These are phyloP conservation scores for Bostrychus sinensis DNA, from an alignment of 2,113 vertebrate species.

Conservation along the genomic window DNA sequence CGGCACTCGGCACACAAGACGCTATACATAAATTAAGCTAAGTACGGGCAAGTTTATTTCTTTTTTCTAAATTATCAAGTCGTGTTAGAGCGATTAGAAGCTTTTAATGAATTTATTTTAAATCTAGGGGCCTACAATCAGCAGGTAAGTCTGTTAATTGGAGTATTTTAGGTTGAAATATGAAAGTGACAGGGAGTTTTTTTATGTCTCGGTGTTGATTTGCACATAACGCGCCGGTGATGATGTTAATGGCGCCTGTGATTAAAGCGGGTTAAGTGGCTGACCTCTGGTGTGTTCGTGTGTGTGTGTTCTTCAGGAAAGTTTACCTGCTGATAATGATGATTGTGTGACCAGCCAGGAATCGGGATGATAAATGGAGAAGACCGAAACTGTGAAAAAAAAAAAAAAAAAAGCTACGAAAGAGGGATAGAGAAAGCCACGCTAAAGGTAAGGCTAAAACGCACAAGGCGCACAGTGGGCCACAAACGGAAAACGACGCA, in stretches of 20 bases:
- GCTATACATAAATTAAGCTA: too few relatives aligned
- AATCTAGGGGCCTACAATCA: too few relatives aligned
- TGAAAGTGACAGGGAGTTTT: conserved; percentile 41
- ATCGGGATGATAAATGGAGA: conserved; percentile 41
- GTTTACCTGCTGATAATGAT: conserved; percentile 29
- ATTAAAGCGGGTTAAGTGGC: conserved; percentile 66
- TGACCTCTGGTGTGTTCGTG: conserved; percentile 44
- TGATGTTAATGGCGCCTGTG: conserved; percentile 61
- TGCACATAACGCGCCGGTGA: conserved; percentile 47
- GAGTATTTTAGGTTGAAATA: conserved; percentile 33
- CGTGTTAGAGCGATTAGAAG: background rate
- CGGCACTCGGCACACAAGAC: too few relatives aligned
- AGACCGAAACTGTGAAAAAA: background rate
- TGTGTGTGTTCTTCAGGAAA: conserved; percentile 11
- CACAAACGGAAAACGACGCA: too few relatives aligned
- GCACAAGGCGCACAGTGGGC: too few relatives aligned
- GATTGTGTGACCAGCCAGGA: conserved; percentile 5
- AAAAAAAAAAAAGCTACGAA: background rate
- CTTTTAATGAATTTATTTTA: background rate
- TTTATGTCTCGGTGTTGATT: conserved; percentile 50
- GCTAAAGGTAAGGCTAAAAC: background rate
- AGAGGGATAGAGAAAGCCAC: background rate
- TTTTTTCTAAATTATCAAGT: too few relatives aligned
- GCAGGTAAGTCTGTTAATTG: background rate
- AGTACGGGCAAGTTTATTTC: too few relatives aligned